phyloP scores from a whole-genome alignment of 2,113 vertebrate species.

The Mellivora capensis region DNA sequence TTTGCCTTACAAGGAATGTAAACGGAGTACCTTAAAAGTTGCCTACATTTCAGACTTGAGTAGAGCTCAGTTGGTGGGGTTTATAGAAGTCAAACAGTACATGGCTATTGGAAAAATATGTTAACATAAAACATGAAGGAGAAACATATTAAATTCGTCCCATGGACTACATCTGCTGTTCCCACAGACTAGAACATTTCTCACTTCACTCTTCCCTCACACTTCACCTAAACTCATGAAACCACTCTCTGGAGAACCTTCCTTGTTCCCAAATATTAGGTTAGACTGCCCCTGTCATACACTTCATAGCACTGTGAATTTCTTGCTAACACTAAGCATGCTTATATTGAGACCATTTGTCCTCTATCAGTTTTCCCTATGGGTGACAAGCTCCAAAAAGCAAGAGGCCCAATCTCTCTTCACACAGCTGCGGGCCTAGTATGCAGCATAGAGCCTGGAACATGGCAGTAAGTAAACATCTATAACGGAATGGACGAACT shows the following conservation, averaged over 20 bases:
- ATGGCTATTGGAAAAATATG: neutral
- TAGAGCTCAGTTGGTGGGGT: neutral
- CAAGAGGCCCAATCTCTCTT: neutral
- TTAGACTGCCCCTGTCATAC: neutral
- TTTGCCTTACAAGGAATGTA: neutral
- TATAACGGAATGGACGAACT: neutral
- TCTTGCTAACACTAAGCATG: neutral
- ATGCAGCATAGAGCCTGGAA: neutral
- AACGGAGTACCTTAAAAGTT: neutral
- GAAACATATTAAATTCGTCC: neutral
- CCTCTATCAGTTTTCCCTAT: neutral
- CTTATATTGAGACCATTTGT: neutral
- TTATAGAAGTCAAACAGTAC: neutral
- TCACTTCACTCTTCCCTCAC: neutral
- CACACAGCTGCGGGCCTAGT: neutral
- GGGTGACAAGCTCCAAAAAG: neutral
- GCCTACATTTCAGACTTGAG: neutral
- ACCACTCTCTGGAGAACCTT: neutral
- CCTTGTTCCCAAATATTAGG: neutral
- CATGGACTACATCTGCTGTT: neutral
- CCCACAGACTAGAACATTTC: neutral
- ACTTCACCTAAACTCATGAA: neutral
- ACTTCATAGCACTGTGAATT: neutral
- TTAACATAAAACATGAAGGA: neutral
- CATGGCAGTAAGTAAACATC: neutral